Base-by-base conservation (phyloP, 2,888 invertebrate genomes). In the Drosophila melanocephala region DNA sequence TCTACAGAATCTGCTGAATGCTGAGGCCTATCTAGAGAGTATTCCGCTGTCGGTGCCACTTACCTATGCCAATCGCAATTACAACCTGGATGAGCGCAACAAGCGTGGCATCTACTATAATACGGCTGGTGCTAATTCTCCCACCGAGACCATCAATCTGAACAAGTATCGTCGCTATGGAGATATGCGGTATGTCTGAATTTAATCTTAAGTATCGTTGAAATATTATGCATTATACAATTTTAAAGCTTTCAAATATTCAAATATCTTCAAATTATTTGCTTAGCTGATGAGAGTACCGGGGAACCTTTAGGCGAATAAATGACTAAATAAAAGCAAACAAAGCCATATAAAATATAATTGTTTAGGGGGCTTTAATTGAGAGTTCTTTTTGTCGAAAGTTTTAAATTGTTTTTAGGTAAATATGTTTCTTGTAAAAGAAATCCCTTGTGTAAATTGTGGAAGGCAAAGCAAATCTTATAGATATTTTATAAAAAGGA, bases 1-100 rank as follows among this genome's bases (percentile, higher is more conserved):
- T 76, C 87, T 93, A 22, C 93, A 93, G 73, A 93, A 90, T 67
- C 90, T 93, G 30, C 86, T 93, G 9, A 93, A 93, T 77, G 90
- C 93, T 39, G 93, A 93, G 70, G 87, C 92, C 44, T 93, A 93
- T 62, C 76, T 92, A 67, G 93, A 93, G 72, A 90, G 93, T 58
- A 89, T 93, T 58, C 92, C 93, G 0, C 75, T 93, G 42, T 91
- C 93, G 5, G 81, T 93, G 69, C 92, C 93, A 3, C 77, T 93
- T 4, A 91, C 91, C 64, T 92, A 92, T 77, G 88, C 92, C 62
- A 91, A 87, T 63, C 91, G 93, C 53, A 93, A 93, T 69, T 93
- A 93, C 77, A 91, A 89, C 16, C 47, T 79, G 59, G 91, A 88
- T 28, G 93, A 93, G 71, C 89, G 93, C 56, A 93, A 92, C 75